A percentile compares a stretch with the other conserved stretches of the same genome.
Conservation (phyloP, 2,113 vertebrate genomes). For the Pseudolaguvia tuberculata region DNA sequence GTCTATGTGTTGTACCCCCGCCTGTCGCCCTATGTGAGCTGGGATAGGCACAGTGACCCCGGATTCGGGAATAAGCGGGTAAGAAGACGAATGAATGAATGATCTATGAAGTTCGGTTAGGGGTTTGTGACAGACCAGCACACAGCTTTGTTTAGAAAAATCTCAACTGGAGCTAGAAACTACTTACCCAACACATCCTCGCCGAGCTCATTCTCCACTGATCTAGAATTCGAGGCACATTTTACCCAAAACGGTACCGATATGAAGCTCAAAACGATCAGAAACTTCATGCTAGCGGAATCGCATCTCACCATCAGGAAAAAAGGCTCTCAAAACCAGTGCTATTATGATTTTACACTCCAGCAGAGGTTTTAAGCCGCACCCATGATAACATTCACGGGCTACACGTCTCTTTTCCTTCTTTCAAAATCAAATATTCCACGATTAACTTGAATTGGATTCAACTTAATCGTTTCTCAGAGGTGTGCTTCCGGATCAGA, state of each 20-base stretch:
- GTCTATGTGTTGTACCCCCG: no score
- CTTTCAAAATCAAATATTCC: background rate
- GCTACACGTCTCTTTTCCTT: background rate
- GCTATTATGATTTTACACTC: background rate
- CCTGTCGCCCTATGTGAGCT: no score
- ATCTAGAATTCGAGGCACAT: conserved; percentile 49
- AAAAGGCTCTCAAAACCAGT: background rate
- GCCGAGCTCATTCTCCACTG: conserved; percentile 19
- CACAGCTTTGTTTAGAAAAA: background rate
- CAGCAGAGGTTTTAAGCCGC: background rate
- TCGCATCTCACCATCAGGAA: conserved; percentile 14
- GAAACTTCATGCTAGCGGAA: conserved; percentile 27
- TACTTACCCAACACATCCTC: conserved; percentile 59
- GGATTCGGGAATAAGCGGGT: no score
- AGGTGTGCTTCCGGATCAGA: conserved; percentile 1
- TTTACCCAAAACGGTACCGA: conserved; percentile 53
- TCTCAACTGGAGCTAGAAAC: background rate
- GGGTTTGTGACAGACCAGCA: background rate
- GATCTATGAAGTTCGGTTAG: no score
- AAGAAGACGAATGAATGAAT: no score
- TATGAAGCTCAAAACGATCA: conserved; percentile 22
- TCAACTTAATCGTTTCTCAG: background rate
- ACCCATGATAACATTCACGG: background rate
- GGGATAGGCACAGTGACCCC: no score
- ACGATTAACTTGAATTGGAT: background rate